Evolutionary conservation across 2,888 invertebrate genomes (phyloP).

Genomic region (Drosophila flavopinicola): DNA sequence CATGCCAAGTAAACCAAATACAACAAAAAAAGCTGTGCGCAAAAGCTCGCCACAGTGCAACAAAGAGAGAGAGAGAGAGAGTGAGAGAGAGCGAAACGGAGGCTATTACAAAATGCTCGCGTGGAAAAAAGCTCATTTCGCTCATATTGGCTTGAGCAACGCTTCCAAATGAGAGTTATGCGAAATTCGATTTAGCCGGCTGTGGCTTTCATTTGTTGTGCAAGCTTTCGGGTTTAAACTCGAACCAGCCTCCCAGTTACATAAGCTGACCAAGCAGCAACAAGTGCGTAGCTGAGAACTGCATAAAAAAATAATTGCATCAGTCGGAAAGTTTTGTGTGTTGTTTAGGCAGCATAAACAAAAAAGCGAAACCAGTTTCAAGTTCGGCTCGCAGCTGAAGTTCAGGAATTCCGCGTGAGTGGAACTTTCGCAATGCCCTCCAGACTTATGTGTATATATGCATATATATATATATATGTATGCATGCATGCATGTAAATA

Average conservation of each 20-base stretch:
- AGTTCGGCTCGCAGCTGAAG: conserved; percentile 53
- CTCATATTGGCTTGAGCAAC: conserved; percentile 29
- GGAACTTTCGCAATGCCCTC: conserved; percentile 63
- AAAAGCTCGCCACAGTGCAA: conserved; percentile 17
- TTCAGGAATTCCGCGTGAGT: conserved; percentile 60
- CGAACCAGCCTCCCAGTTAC: conserved; percentile 31
- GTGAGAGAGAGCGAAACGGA: conserved; percentile 1
- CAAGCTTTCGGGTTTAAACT: conserved; percentile 41
- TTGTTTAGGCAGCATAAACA: conserved; percentile 16
- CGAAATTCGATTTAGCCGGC: conserved; percentile 56
- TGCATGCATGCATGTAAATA: neutral
- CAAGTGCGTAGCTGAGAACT: conserved; percentile 41
- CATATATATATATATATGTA: conserved; percentile 26
- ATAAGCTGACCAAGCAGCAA: conserved; percentile 25
- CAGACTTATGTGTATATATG: conserved; percentile 24
- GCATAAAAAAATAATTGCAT: neutral
- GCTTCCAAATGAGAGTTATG: conserved; percentile 39
- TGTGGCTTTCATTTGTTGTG: conserved; percentile 54
- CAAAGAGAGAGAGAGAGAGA: neutral
- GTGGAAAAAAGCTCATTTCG: conserved; percentile 24
- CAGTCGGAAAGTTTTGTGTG: neutral
- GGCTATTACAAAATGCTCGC: conserved; percentile 41
- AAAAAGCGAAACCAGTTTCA: conserved; percentile 60
- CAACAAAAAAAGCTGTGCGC: conserved; percentile 20
- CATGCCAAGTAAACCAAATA: conserved; percentile 24